Percentiles rank a stretch among this genome's conserved stretches.
phyloP scores from a whole-genome alignment of 2,113 vertebrate species.

The Neofelis nebulosa region DNA sequence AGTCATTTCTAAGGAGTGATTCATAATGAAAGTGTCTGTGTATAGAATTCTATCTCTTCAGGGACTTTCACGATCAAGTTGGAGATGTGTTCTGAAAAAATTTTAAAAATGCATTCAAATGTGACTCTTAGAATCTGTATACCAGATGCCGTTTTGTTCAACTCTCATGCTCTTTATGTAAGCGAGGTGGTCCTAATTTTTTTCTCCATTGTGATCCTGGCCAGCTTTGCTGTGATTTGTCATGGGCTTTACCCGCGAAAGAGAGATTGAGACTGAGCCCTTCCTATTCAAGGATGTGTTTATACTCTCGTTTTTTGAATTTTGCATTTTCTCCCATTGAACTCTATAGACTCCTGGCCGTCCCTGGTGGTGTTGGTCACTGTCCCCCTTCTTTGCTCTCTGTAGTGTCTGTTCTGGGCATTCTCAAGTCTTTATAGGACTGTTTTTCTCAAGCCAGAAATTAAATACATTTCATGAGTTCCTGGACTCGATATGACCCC shows the following conservation, averaged over 20 bases:
- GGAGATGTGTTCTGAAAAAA: constrained; percentile 41
- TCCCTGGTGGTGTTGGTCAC: background rate
- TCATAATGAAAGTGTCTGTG: constrained; percentile 42
- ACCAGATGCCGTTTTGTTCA: constrained; percentile 35
- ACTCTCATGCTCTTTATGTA: background rate
- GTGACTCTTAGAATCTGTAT: constrained; percentile 5
- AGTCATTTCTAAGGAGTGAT: constrained; percentile 53
- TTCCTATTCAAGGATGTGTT: background rate
- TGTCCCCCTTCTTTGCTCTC: background rate
- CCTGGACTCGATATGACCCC: background rate
- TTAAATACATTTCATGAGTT: background rate
- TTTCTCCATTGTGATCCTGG: background rate
- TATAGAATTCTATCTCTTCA: constrained; percentile 42
- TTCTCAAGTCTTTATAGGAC: background rate
- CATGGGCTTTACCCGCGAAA: background rate
- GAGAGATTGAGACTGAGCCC: background rate
- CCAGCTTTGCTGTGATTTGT: constrained; percentile 26
- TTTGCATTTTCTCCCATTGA: background rate
- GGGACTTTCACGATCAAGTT: constrained; percentile 36
- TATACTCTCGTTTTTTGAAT: background rate
- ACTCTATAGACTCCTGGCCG: background rate
- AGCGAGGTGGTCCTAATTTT: background rate
- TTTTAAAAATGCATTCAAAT: constrained; percentile 1
- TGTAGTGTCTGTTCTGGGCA: background rate
- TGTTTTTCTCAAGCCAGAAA: background rate